A percentile compares a stretch with the other conserved stretches of the same genome.
Conservation (phyloP, 2,113 vertebrate genomes). For the Myrmophylax atrothorax region DNA sequence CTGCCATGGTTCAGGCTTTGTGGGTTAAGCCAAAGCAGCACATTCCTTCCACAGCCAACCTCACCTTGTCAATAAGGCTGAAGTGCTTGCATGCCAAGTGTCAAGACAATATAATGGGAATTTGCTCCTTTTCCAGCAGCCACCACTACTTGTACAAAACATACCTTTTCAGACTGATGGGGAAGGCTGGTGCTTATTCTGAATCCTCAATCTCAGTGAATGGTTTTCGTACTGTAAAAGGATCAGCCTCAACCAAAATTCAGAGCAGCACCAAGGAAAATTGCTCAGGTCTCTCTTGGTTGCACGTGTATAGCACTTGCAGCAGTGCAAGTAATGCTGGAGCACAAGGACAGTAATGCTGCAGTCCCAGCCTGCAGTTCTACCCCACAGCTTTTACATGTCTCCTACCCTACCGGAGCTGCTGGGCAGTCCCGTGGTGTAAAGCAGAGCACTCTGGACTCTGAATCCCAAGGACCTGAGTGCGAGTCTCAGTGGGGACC, state of each 20-base stretch:
- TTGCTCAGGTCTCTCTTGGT: neutral
- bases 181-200: neutral
- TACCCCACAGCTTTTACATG: neutral
- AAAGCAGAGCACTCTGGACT: too few species aligned
- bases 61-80: fast-evolving
- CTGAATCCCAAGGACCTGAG: too few species aligned
- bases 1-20: neutral
- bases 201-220: neutral
- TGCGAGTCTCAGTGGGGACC: too few species aligned
- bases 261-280: neutral
- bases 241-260: neutral
- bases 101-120: neutral
- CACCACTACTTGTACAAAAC: neutral
- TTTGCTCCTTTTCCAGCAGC: neutral
- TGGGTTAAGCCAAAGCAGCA: neutral
- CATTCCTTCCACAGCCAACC: neutral
- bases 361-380: neutral
- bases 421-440: too few species aligned
- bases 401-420: neutral
- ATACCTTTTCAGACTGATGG: neutral
- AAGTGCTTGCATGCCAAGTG: neutral
- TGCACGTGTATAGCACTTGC: fast-evolving
- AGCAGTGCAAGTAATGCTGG: neutral
- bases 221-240: neutral
- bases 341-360: neutral